Conservation (phyloP, 2,888 invertebrate species). For the Pseudococcus viburni region DNA sequence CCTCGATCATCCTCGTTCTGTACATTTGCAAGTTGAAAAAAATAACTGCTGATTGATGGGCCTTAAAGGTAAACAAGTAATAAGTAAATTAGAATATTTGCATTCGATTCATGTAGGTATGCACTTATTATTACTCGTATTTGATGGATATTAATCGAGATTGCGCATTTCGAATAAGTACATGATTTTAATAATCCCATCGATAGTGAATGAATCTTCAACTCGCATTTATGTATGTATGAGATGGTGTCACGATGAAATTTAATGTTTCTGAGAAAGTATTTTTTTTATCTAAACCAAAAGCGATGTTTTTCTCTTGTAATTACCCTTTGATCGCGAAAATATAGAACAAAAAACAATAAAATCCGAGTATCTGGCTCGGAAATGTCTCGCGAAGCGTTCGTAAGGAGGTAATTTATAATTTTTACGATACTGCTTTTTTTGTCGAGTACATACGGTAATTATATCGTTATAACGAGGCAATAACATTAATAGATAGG, state of each 20-base stretch:
- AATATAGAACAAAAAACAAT: slow-evolving; percentile 21
- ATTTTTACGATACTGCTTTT: not conserved
- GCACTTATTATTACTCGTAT: no score
- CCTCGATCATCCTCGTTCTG: no score
- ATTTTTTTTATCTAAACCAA: not conserved
- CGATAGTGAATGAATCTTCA: not conserved
- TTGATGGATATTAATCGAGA: no score
- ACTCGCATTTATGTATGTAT: not conserved
- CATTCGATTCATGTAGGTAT: no score
- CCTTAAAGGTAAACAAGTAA: no score
- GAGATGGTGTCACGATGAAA: not conserved
- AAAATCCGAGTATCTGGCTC: not conserved
- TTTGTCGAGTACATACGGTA: not conserved
- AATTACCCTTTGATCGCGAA: slow-evolving; percentile 3
- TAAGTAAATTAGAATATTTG: no score
- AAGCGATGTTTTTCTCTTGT: not conserved
- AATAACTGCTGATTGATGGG: no score
- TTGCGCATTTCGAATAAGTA: not conserved
- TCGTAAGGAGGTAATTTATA: not conserved
- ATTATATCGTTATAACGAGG: slow-evolving; percentile 34
- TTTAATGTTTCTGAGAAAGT: not conserved
- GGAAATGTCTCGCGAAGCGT: not conserved
- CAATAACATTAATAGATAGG: not conserved
- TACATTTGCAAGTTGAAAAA: no score
- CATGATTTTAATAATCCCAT: not conserved